A percentile compares a stretch with the other conserved stretches of the same genome.
These are phyloP conservation scores for Monoplex corrugatus DNA, from an alignment of 2,888 invertebrate species.

Conservation along the genomic window DNA sequence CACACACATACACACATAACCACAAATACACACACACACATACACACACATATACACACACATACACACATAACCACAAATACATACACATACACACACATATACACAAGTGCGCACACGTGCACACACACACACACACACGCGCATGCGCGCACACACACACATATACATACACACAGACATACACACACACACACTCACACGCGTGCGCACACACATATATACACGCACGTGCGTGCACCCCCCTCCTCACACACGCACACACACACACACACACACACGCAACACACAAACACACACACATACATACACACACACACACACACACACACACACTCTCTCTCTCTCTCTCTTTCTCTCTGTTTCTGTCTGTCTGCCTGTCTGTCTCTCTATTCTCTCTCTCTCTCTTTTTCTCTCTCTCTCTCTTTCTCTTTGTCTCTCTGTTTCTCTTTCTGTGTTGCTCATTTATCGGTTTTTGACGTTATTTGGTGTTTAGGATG, in stretches of 20 bases:
- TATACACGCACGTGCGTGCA: neutral
- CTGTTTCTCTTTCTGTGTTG: too few relatives aligned
- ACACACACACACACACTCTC: too few relatives aligned
- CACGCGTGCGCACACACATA: neutral
- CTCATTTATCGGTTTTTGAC: too few relatives aligned
- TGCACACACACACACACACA: neutral
- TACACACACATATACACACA: neutral
- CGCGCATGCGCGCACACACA: neutral
- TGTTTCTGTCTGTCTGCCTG: too few relatives aligned
- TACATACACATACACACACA: slow-evolving; percentile 15
- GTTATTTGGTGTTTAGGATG: too few relatives aligned
- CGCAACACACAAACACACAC: neutral
- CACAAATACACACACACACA: neutral
- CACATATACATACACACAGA: neutral
- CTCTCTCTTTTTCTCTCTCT: too few relatives aligned
- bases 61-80: neutral
- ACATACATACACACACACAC: neutral
- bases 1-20: slow-evolving; percentile 3
- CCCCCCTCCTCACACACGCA: neutral
- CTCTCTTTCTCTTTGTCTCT: too few relatives aligned
- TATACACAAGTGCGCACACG: neutral
- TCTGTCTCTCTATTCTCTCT: too few relatives aligned
- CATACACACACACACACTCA: slow-evolving; percentile 9
- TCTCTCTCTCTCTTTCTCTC: too few relatives aligned
- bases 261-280: neutral